These are phyloP conservation scores for Sycophila texana DNA, from an alignment of 2,888 invertebrate species.

Conservation along the genomic window DNA sequence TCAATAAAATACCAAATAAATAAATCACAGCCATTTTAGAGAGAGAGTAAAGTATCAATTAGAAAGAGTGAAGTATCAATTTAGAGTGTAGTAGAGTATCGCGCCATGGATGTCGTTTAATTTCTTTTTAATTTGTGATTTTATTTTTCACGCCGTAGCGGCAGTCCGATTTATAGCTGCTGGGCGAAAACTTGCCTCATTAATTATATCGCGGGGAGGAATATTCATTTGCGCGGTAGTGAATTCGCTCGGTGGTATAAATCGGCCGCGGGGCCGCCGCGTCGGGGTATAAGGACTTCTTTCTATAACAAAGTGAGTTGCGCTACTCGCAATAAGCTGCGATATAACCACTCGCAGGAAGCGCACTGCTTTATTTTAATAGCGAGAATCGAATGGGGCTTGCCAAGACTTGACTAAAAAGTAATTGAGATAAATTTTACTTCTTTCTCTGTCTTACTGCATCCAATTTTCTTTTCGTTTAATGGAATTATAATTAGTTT, in stretches of 20 bases:
- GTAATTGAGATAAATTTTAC: too few relatives aligned
- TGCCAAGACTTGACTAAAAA: not conserved
- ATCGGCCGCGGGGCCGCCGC: slow-evolving; percentile 46
- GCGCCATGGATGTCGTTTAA: too few relatives aligned
- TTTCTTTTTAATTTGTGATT: slow-evolving; percentile 19
- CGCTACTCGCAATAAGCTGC: slow-evolving; percentile 41
- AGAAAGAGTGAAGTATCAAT: too few relatives aligned
- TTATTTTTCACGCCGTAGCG: slow-evolving; percentile 2
- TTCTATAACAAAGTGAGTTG: slow-evolving; percentile 38
- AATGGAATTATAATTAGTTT: not conserved
- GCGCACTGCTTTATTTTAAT: not conserved
- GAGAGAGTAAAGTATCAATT: too few relatives aligned
- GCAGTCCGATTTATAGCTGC: slow-evolving; percentile 59
- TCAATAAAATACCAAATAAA: too few relatives aligned
- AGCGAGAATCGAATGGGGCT: not conserved
- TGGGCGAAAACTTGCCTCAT: slow-evolving; percentile 61
- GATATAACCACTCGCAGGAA: slow-evolving; percentile 19
- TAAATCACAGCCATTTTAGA: too few relatives aligned
- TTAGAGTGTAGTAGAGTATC: too few relatives aligned
- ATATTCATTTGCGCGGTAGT: slow-evolving; percentile 60
- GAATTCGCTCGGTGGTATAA: slow-evolving; percentile 52
- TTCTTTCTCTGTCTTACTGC: not conserved
- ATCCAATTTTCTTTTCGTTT: not conserved
- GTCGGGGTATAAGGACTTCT: not conserved
- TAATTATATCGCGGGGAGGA: slow-evolving; percentile 61